Percentiles rank a stretch among this genome's conserved stretches.
phyloP scores from a whole-genome alignment of 37 sponge, comb jelly and placozoan species.

The Axinella damicornis region DNA sequence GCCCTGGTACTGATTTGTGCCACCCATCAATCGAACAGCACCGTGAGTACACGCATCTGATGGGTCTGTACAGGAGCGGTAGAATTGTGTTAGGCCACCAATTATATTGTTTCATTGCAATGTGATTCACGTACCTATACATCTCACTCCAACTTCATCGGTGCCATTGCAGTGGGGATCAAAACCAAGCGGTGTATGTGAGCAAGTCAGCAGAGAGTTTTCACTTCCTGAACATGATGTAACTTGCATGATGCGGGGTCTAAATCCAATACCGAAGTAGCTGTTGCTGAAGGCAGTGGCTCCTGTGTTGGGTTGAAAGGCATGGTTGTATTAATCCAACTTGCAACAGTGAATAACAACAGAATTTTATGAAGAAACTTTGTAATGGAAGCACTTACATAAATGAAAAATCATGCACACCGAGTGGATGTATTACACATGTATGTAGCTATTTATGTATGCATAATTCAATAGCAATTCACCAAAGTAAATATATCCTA shows the following conservation, averaged over 20 bases:
- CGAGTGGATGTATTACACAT: too few species aligned
- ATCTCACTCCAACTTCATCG: conserved; percentile 4
- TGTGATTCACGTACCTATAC: neutral
- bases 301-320: too few species aligned
- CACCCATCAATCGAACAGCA: neutral
- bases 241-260: neutral
- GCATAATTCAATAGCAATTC: too few species aligned
- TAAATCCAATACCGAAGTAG: conserved; percentile 2
- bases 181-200: conserved; percentile 6
- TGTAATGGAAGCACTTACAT: too few species aligned
- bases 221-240: neutral
- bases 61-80: too few species aligned
- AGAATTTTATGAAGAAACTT: too few species aligned
- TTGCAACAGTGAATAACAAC: too few species aligned
- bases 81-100: too few species aligned
- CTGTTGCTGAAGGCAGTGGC: neutral
- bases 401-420: too few species aligned
- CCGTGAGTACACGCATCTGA: neutral
- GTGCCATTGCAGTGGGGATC: neutral
- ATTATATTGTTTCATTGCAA: neutral
- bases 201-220: neutral
- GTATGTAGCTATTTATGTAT: too few species aligned
- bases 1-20: neutral
- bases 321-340: too few species aligned
- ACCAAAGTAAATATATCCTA: neutral